Conservation (phyloP, 2,113 vertebrate genomes). For the Dromaius novaehollandiae region DNA sequence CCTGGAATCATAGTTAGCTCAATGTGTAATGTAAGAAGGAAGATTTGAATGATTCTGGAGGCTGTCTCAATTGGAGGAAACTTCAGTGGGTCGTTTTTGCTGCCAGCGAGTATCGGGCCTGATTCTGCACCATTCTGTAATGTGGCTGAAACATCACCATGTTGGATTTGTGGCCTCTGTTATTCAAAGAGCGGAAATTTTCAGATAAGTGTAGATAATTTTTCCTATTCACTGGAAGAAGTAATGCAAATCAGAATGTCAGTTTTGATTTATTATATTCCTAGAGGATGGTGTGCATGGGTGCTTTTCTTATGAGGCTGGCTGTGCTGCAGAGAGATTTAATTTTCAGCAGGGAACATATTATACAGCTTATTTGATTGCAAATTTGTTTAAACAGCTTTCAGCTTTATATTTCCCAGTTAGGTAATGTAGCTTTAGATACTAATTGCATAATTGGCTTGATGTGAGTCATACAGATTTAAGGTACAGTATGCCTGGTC, state of each 20-base stretch:
- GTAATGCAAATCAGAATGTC: constrained; percentile 36
- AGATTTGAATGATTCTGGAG: background rate
- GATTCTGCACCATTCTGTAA: background rate
- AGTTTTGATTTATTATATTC: constrained; percentile 66
- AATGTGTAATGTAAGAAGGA: background rate
- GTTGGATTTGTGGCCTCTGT: background rate
- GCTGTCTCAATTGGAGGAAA: background rate
- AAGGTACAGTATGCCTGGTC: constrained; percentile 44
- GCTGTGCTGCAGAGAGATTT: constrained; percentile 61
- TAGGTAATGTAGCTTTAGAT: constrained; percentile 72
- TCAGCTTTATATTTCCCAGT: constrained; percentile 73
- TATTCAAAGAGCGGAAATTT: background rate
- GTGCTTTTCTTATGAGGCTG: constrained; percentile 69
- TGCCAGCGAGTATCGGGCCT: background rate
- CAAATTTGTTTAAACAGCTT: constrained; percentile 77
- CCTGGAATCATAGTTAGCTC: background rate
- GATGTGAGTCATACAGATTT: constrained; percentile 60
- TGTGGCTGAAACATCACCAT: background rate
- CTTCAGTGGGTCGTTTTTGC: background rate
- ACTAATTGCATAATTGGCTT: constrained; percentile 70
- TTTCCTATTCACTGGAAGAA: constrained; percentile 15
- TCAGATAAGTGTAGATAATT: background rate
- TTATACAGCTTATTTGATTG: constrained; percentile 76
- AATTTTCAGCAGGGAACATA: constrained; percentile 72
- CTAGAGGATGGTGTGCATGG: constrained; percentile 63